Conservation (phyloP, 2,797 vertebrate genomes). For the Melanotaenia pygmaea region DNA sequence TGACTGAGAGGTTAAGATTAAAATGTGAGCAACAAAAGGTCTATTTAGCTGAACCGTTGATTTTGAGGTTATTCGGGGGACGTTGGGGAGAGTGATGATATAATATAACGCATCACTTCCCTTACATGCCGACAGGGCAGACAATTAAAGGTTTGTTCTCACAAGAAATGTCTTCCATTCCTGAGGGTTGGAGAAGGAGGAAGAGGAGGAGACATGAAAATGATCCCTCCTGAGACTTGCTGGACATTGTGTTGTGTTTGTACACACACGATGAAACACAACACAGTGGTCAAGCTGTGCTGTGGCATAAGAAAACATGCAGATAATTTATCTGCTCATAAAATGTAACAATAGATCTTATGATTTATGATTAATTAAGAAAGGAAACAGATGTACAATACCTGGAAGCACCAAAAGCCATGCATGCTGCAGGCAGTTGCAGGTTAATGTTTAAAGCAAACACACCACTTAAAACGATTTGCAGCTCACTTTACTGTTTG, state of each 20-base stretch:
- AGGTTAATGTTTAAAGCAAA: constrained; percentile 70
- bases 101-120: constrained; percentile 81
- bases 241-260: constrained; percentile 62
- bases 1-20: constrained; percentile 68
- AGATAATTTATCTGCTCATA: constrained; percentile 48
- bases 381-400: constrained; percentile 75
- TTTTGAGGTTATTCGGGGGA: constrained; percentile 71
- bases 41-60: constrained; percentile 72
- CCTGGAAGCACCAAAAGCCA: constrained; percentile 63
- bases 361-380: constrained; percentile 54
- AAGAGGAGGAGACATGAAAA: constrained; percentile 61
- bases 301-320: constrained; percentile 23
- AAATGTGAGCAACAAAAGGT: constrained; percentile 66
- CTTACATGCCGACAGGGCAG: constrained; percentile 70
- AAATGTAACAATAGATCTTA: constrained; percentile 60
- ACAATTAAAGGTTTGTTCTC: constrained; percentile 84
- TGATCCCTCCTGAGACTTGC: constrained; percentile 60
- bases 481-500: constrained; percentile 62
- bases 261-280: constrained; percentile 57
- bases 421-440: constrained; percentile 48
- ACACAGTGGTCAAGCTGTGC: constrained; percentile 8
- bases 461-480: constrained; percentile 54
- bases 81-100: constrained; percentile 75
- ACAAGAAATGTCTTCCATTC: constrained; percentile 74
- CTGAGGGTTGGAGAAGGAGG: constrained; percentile 57